Base-by-base conservation (phyloP, 2,797 vertebrate genomes). In the Perodicticus potto region DNA sequence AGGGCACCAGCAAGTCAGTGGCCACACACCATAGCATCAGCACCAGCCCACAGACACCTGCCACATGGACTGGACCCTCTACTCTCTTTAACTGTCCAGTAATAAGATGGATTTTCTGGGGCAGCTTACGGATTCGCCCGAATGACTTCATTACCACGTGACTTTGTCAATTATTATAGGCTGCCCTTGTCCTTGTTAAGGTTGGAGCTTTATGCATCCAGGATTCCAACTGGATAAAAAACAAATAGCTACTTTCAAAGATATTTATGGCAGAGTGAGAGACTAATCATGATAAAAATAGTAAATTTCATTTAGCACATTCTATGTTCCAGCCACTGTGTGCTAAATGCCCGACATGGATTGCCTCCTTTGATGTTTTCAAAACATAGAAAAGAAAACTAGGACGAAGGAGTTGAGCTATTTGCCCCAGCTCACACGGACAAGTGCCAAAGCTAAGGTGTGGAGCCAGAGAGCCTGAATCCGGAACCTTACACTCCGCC, bases 281-380 rank as follows among this genome's bases (percentile, higher is more conserved):
- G 25, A 72, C n/a, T 40, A 70, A 89, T 74, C 40, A 63, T 65
- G 63, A 89, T 67, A 55, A 88, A 94, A 93, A 91, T 5, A 13
- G 13, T 40, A 86, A 76, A 72, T 49, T 82, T 82, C 88, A 81
- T 67, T 86, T 67, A 55, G 77, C 19, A 37, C 20, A 76, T 93
- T 84, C 57, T 86, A 16, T 61, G 49, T 84, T 59, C 16, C 9
- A 73, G 29, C n/a, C 61, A 70, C 69, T 40, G n/a, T 40, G 17
- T 37, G 27, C 32, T 69, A 40, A 94, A 55, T 11, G 40, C 32
- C 85, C 49, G 14, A 29, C 12, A 10, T 45, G 40, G 40, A 59
- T 78, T 65, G 86, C 77, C 32, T 93, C 45, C 22, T 59, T 83
- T 63, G 67, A 87, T 73, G 29, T 81, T 88, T 89, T 73, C 61